Evolutionary conservation across 2,797 vertebrate genomes (phyloP).

Genomic region (Manis crassicaudata): DNA sequence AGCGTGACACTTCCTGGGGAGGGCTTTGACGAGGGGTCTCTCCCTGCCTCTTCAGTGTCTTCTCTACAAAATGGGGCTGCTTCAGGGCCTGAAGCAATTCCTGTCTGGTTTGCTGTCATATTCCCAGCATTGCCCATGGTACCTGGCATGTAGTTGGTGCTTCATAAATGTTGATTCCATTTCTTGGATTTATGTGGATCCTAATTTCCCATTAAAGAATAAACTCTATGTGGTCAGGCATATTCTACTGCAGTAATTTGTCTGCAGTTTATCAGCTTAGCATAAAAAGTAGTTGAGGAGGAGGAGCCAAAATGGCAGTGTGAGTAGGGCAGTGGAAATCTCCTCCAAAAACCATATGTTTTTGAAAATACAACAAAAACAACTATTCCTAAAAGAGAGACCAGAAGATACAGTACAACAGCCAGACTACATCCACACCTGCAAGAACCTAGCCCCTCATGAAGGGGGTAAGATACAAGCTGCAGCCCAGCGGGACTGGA

Average conservation of each 20-base stretch:
- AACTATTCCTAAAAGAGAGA: too few species aligned
- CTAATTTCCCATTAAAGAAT: neutral
- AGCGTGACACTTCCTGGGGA: neutral
- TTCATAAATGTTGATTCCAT: neutral
- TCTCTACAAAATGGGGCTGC: neutral
- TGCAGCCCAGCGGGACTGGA: too few species aligned
- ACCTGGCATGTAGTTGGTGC: neutral
- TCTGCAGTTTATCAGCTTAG: neutral
- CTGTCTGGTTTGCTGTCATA: neutral
- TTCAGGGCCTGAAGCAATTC: neutral
- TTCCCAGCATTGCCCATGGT: accelerated
- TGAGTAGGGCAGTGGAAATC: too few species aligned
- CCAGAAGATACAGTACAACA: too few species aligned
- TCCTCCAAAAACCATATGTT: too few species aligned
- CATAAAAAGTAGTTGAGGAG: neutral
- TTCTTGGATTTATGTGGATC: neutral
- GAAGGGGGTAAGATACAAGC: too few species aligned
- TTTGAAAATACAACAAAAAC: too few species aligned
- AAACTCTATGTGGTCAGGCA: neutral
- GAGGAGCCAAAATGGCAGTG: too few species aligned
- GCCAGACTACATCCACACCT: too few species aligned
- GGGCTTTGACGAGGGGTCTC: neutral
- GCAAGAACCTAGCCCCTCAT: too few species aligned
- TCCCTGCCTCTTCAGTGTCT: neutral
- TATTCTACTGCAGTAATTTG: neutral